Base-by-base conservation (phyloP, 2,113 vertebrate genomes). In the Callospermophilus lateralis region DNA sequence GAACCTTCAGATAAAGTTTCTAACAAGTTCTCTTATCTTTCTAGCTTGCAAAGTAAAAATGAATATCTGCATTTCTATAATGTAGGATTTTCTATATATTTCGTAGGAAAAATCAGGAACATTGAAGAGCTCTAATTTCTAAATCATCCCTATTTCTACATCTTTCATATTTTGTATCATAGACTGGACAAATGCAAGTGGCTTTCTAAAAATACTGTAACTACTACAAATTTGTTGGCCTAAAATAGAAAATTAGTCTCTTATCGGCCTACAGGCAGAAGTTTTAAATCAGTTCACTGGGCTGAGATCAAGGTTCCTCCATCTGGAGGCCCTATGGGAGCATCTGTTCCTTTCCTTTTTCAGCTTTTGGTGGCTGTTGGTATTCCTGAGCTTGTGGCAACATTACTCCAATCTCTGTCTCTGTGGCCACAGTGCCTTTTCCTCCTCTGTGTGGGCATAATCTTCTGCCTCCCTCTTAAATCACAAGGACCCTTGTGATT, bases 21-120 rank as follows among this genome's bases (percentile, higher is more conserved):
- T 88, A 37, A 39, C 45, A 88, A 70, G 9, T 26, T 76, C 16
- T 93, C 51, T 87, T 77, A n/a, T 20, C 45, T 87, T 84, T 93
- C 90, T 81, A 61, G 76, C 45, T 93, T 96, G 13, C 13, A 37
- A 93, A 48, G 22, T 86, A 89, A 94, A 96, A 92, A 45, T 72
- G 26, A 92, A 42, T 67, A 34, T 53, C 68, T 68, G 34, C 20
- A 68, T 92, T 91, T 51, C 37, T 53, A 20, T 58, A 39, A 87
- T 37, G 65, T 39, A 84, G 63, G 67, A 37, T 94, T 92, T 84
- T 93, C 51, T 87, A 28, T 39, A 37, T 84, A 74, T 90, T 76
- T 85, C 3, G 3, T 51, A 68, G 51, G 48, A 80, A 95, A 92
- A 15, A 8, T 58, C 63, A 77, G 79, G 32, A 94, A 68, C n/a